Conservation (phyloP, 2,797 vertebrate species). For the Cirrhinus mrigala region DNA sequence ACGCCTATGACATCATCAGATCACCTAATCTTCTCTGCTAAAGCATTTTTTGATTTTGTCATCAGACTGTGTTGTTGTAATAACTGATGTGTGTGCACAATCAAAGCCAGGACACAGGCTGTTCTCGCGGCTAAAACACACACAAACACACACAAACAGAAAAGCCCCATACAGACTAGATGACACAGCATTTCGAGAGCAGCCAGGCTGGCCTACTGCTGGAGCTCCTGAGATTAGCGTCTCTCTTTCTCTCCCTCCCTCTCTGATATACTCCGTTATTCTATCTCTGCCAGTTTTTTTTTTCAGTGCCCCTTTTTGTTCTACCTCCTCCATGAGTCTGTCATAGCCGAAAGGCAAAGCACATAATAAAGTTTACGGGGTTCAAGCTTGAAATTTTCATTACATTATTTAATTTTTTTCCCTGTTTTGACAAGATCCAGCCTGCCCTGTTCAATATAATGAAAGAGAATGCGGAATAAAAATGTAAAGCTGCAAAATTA, state of each 20-base stretch:
- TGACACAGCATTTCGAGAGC: conserved; percentile 56
- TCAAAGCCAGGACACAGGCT: conserved; percentile 14
- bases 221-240: conserved; percentile 12
- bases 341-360: neutral
- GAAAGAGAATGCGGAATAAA: neutral
- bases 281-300: neutral
- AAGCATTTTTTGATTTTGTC: conserved; percentile 13
- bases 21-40: neutral
- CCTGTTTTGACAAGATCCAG: neutral
- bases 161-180: conserved; percentile 37
- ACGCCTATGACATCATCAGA: neutral
- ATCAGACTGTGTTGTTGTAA: conserved; percentile 6
- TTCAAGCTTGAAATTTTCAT: neutral
- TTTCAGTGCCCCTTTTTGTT: neutral
- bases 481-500: neutral
- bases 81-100: conserved; percentile 23
- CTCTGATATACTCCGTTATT: neutral
- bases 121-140: neutral
- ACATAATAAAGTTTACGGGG: neutral
- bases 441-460: neutral
- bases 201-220: conserved; percentile 28
- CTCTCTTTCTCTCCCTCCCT: conserved; percentile 11
- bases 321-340: neutral
- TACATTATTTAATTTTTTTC: no score
- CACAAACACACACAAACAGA: conserved; percentile 25